These are phyloP conservation scores for Machimus rusticus DNA, from an alignment of 2,888 invertebrate species.

Conservation along the genomic window DNA sequence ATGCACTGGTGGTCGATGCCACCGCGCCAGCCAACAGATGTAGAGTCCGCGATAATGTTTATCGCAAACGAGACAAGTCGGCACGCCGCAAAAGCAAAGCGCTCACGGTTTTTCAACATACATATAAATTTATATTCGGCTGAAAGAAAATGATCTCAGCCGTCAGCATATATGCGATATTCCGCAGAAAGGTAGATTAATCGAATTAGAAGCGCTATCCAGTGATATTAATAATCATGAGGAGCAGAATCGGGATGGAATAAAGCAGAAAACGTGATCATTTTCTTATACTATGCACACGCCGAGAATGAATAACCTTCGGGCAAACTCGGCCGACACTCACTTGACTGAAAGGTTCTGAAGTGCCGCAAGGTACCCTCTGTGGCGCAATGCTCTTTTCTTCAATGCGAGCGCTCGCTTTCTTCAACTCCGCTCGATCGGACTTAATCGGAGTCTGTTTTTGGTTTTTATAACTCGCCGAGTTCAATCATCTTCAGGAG, in stretches of 20 bases:
- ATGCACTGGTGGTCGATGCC: slow-evolving; percentile 1
- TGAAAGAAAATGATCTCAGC: not conserved
- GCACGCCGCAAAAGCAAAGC: not conserved
- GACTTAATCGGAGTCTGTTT: slow-evolving; percentile 2
- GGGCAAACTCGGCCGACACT: not conserved
- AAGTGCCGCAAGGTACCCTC: slow-evolving; percentile 36
- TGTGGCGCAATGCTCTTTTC: not conserved
- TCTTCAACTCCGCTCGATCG: not conserved
- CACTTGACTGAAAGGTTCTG: not conserved
- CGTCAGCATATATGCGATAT: not conserved
- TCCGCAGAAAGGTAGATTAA: slow-evolving; percentile 16
- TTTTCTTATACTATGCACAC: slow-evolving; percentile 27
- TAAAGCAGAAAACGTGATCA: slow-evolving; percentile 30
- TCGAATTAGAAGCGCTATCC: slow-evolving; percentile 32
- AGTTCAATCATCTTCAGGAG: not conserved
- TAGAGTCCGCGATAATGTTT: slow-evolving; percentile 14
- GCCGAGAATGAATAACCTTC: slow-evolving; percentile 11
- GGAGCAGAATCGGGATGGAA: not conserved
- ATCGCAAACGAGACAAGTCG: slow-evolving; percentile 28
- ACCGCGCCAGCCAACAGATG: slow-evolving; percentile 9
- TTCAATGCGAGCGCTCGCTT: not conserved
- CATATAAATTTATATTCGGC: not conserved
- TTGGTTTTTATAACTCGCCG: not conserved
- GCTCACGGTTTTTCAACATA: not conserved
- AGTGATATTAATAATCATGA: slow-evolving; percentile 4